Base-by-base conservation (phyloP, 2,888 invertebrate species). In the Polyommatus iphigenia region DNA sequence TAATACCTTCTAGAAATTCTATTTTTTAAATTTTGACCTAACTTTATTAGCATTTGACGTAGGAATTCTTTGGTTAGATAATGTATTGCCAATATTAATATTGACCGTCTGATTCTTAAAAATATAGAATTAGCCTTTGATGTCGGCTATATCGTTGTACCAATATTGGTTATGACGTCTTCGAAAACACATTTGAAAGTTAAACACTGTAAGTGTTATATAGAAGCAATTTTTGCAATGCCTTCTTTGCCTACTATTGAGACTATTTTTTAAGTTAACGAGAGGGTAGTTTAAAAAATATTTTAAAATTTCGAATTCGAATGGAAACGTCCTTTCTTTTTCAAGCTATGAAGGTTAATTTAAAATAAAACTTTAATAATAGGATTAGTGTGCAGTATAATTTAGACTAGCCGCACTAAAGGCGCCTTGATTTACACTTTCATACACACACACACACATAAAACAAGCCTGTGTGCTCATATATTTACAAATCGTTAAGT, bases 371-470 rank as follows among this genome's bases (percentile, higher is more conserved):
- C 24, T 75, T 75, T 50, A 75, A 54, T 54, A 54, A 24, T 73
- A 73, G n/a, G 29, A 54, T 54, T 32, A 50, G 50, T 15, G 5
- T 73, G 46, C 78, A 79, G 80, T 80, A 79, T 81, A 80, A 80
- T 82, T 79, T 79, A 80, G 83, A 81, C 78, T 73, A 81, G 79
- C 83, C 83, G 79, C 84, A 83, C 85, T 83, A 84, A 83, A 85
- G 85, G 84, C 83, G 84, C 85, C 83, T 86, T 83, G 80, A 84
- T 87, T 86, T 85, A 87, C 85, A 86, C 85, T 85, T 87, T 83
- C 85, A 87, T 87, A 88, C 88, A 86, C 88, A 86, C 82, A 86
- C 82, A 82, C 79, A 82, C 76, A 81, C 76, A 79, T 41, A 57
- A 54, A 32, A 10, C 67, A 50, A 73, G 73, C 50, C 80, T 79